These are phyloP conservation scores for Phataginus tetradactyla DNA, from an alignment of 2,797 vertebrate species.

Conservation along the genomic window DNA sequence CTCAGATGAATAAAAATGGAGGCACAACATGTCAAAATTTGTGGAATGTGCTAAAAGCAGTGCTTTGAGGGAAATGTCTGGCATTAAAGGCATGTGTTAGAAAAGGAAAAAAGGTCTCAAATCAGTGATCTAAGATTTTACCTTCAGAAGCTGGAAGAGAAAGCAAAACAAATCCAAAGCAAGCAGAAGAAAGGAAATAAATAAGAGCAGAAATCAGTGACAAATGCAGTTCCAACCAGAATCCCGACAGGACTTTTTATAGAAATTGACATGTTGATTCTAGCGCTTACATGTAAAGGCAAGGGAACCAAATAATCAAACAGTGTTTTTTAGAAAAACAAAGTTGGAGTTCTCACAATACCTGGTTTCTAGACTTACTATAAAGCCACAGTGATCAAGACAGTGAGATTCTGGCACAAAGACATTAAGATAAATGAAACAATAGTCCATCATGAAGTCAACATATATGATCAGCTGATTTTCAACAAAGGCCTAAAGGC, in stretches of 20 bases:
- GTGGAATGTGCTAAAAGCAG: not conserved
- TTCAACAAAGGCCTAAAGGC: not conserved
- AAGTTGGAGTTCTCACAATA: not conserved
- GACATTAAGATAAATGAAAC: not conserved
- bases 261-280: not conserved
- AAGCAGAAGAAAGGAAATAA: not conserved
- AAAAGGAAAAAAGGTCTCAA: not conserved
- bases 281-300: not conserved
- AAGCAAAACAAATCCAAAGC: conserved; percentile 2
- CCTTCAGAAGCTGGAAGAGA: conserved; percentile 6
- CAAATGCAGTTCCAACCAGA: not conserved
- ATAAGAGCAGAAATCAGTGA: not conserved
- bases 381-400: not conserved
- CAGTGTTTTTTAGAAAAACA: not conserved
- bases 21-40: not conserved
- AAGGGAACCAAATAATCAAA: not conserved
- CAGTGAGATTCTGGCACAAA: not conserved
- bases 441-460: not conserved
- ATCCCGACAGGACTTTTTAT: not conserved
- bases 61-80: not conserved
- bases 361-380: not conserved
- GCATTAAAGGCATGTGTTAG: not conserved
- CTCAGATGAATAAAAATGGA: not conserved
- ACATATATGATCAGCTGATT: not conserved
- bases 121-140: not conserved